Percentiles rank a stretch among this genome's conserved stretches.
Evolutionary conservation across 2,888 invertebrate genomes (phyloP).

Genomic region (Ametastegia equiseti): DNA sequence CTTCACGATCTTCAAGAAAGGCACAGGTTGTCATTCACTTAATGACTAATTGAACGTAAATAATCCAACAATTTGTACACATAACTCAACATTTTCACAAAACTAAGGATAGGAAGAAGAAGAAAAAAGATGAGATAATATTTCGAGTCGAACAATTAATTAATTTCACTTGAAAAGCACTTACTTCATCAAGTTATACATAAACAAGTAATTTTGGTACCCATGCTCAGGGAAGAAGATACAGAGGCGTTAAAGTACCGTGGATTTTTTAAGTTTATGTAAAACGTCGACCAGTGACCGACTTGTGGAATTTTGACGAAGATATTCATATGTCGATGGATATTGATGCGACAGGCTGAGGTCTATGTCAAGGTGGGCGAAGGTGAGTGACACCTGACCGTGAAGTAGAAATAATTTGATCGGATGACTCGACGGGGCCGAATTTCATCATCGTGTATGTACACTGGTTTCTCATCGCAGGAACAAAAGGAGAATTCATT

Average conservation of each 20-base stretch:
- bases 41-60: not conserved
- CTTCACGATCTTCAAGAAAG: not conserved
- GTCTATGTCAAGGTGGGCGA: conserved; percentile 14
- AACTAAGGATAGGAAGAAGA: not conserved
- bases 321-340: not conserved
- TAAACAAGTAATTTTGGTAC: not conserved
- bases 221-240: conserved; percentile 2
- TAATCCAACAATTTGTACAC: not conserved
- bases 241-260: not conserved
- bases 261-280: not conserved
- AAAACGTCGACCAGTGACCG: not conserved
- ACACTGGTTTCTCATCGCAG: not conserved
- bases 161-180: not conserved
- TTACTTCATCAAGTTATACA: not conserved
- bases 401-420: not conserved
- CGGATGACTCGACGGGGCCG: not conserved
- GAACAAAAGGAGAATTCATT: conserved; percentile 1
- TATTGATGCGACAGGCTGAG: conserved; percentile 6
- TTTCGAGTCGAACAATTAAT: not conserved
- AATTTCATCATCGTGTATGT: not conserved
- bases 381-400: conserved; percentile 3
- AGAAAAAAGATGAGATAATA: not conserved
- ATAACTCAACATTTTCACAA: not conserved
- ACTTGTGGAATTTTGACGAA: not conserved
- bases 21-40: not conserved